phyloP scores from a whole-genome alignment of 2,888 invertebrate genomes.

The Pollenia labialis region DNA sequence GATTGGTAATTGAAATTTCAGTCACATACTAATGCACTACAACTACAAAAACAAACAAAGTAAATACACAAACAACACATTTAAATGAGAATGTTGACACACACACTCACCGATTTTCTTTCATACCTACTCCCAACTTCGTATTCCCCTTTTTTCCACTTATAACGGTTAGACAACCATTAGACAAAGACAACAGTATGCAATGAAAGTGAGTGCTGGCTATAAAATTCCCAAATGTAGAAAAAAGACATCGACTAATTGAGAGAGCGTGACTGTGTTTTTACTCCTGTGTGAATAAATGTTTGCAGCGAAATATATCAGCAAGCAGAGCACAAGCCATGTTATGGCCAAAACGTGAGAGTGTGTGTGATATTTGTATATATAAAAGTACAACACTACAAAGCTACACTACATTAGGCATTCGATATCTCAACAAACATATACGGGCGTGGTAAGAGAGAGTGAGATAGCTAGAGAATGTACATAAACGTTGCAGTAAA shows the following conservation, averaged over 20 bases:
- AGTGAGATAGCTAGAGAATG: conserved; percentile 45
- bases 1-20: conserved; percentile 82
- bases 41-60: conserved; percentile 58
- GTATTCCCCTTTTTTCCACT: conserved; percentile 62
- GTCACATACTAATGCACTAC: conserved; percentile 81
- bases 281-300: background rate
- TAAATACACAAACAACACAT: conserved; percentile 55
- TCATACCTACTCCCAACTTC: conserved; percentile 8
- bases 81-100: conserved; percentile 17
- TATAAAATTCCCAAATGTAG: conserved; percentile 80
- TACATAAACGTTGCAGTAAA: background rate
- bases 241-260: conserved; percentile 82
- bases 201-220: conserved; percentile 39
- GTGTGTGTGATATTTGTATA: conserved; percentile 38
- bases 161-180: conserved; percentile 69
- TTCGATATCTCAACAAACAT: conserved; percentile 25
- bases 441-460: conserved; percentile 72
- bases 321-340: conserved; percentile 19
- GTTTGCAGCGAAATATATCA: conserved; percentile 3
- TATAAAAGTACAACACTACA: conserved; percentile 73
- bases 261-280: conserved; percentile 80
- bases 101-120: conserved; percentile 9
- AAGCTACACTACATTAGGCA: conserved; percentile 73
- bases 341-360: conserved; percentile 36
- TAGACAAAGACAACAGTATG: conserved; percentile 70